Evolutionary conservation across 2,797 vertebrate species (phyloP).

Genomic region (Columba guinea): DNA sequence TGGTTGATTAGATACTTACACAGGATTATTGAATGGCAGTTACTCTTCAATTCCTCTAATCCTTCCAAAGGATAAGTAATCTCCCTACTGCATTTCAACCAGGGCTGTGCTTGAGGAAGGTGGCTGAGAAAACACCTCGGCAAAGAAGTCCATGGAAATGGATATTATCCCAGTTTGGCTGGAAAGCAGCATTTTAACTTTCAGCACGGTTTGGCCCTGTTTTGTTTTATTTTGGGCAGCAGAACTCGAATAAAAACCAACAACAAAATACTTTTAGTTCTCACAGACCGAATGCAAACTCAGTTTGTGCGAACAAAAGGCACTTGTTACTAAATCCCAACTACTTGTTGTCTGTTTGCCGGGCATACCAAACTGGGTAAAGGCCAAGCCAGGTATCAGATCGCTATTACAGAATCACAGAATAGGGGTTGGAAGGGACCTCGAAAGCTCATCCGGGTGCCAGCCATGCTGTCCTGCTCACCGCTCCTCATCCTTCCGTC

Average conservation of each 20-base stretch:
- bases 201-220: not conserved
- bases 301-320: conserved; percentile 10
- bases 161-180: conserved; percentile 11
- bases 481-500: not conserved
- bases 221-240: not conserved
- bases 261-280: not conserved
- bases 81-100: conserved; percentile 31
- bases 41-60: conserved; percentile 53
- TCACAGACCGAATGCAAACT: not conserved
- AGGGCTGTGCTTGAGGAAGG: not conserved
- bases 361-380: not conserved
- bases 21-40: conserved; percentile 47
- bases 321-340: conserved; percentile 4
- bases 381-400: not conserved
- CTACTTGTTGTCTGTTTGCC: not conserved
- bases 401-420: not conserved
- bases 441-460: not conserved
- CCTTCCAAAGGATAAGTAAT: conserved; percentile 44
- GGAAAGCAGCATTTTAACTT: not conserved
- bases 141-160: not conserved
- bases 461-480: not conserved
- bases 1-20: conserved; percentile 54
- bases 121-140: not conserved
- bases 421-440: too few relatives aligned
- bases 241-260: not conserved